A percentile compares a stretch with the other conserved stretches of the same genome.
phyloP scores from a whole-genome alignment of 1,140 invertebrate genomes.

The Aphis gossypii region DNA sequence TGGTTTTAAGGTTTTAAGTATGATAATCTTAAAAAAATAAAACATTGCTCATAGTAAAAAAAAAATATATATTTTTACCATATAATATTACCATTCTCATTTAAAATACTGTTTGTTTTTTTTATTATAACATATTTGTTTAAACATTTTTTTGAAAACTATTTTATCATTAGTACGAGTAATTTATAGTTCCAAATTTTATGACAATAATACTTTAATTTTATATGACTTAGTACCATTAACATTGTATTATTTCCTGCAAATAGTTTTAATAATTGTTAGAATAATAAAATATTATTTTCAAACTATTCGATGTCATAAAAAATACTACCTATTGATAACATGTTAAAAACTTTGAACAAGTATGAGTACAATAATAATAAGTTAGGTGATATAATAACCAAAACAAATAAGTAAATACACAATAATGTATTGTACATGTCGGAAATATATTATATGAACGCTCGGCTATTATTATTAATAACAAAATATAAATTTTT shows the following conservation, averaged over 20 bases:
- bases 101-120: too few species aligned
- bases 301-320: neutral
- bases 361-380: too few species aligned
- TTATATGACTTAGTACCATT: neutral
- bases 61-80: too few species aligned
- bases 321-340: neutral
- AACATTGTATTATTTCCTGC: neutral
- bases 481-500: conserved; percentile 10
- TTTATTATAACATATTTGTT: neutral
- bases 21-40: too few species aligned
- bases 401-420: too few species aligned
- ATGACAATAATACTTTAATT: neutral
- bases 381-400: too few species aligned
- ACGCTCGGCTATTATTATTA: neutral
- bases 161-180: neutral
- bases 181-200: neutral
- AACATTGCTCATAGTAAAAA: too few species aligned
- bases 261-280: neutral
- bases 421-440: neutral
- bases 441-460: neutral
- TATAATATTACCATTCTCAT: too few species aligned
- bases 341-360: neutral
- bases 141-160: neutral
- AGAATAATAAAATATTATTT: neutral
- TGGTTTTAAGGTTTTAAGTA: too few species aligned